These are phyloP conservation scores for Saturnia pavonia DNA, from an alignment of 2,888 invertebrate genomes.

Conservation along the genomic window DNA sequence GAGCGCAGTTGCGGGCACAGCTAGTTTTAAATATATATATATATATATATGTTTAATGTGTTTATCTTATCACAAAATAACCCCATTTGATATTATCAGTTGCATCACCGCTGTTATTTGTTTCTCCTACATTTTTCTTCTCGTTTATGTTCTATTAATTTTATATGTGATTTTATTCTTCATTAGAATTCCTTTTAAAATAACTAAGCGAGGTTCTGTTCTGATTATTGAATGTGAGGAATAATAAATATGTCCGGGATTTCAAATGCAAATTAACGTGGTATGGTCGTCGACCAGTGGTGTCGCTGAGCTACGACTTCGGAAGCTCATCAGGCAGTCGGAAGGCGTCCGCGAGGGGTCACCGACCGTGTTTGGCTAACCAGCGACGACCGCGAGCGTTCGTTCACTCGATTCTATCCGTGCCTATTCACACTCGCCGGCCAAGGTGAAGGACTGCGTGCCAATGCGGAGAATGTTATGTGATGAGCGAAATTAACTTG, in stretches of 20 bases:
- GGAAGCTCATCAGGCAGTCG: constrained; percentile 63
- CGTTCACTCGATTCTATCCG: constrained; percentile 57
- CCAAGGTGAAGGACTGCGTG: constrained; percentile 70
- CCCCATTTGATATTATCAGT: no score
- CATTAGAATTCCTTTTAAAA: neutral
- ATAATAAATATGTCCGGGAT: constrained; percentile 16
- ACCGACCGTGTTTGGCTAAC: constrained; percentile 67
- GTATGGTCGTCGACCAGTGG: constrained; percentile 43
- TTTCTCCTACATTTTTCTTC: no score
- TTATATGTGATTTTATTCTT: no score
- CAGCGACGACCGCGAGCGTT: constrained; percentile 51
- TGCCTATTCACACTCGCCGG: constrained; percentile 51
- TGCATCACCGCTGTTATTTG: no score
- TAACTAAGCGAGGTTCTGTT: neutral
- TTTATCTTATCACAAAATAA: no score
- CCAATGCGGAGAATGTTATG: constrained; percentile 22
- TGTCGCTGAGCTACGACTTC: constrained; percentile 31
- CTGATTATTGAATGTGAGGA: neutral
- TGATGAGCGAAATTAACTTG: constrained; percentile 39
- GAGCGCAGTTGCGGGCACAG: no score
- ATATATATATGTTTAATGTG: no score
- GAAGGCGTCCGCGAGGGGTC: constrained; percentile 59
- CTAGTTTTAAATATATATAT: no score
- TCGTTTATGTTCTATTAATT: no score
- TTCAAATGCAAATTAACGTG: constrained; percentile 33